Evolutionary conservation across 1,140 invertebrate species (phyloP).

Genomic region (Akabosia matsudoensis): DNA sequence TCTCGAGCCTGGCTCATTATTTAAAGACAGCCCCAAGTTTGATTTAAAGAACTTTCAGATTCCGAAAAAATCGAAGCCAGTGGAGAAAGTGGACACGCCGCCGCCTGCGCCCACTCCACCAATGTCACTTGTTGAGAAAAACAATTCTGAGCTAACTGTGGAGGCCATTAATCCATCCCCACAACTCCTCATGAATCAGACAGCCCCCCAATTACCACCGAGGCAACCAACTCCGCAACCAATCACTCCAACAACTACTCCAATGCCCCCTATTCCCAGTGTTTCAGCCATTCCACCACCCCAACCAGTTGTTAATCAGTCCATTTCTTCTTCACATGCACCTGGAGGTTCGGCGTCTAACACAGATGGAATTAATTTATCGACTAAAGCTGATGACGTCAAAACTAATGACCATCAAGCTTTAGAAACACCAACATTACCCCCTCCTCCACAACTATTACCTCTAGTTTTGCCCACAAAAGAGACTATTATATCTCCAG

Average conservation of each 20-base stretch:
- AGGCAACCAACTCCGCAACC: slow-evolving; percentile 9
- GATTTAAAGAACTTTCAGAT: slow-evolving; percentile 44
- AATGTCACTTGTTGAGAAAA: neutral
- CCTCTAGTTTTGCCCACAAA: neutral
- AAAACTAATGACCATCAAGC: neutral
- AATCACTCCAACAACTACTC: neutral
- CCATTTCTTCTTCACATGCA: neutral
- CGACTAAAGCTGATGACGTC: neutral
- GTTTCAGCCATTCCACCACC: neutral
- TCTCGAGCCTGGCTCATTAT: slow-evolving; percentile 31
- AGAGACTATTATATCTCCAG: slow-evolving; percentile 35
- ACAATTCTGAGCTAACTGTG: neutral
- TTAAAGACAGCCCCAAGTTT: slow-evolving; percentile 41
- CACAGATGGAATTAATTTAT: neutral
- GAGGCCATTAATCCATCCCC: neutral
- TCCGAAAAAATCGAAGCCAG: slow-evolving; percentile 39
- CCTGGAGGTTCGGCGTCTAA: neutral
- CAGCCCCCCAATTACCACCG: slow-evolving; percentile 20
- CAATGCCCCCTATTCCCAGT: neutral
- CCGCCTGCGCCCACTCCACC: neutral
- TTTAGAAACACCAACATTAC: neutral
- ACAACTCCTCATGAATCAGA: neutral
- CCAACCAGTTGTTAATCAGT: neutral
- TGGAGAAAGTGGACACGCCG: neutral
- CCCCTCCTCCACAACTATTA: neutral